Evolutionary conservation across 53 echinoderm and acorn worm genomes (phyloP), one percentile per base, ranked within the genome.

Genomic region (Zoroaster sp.): DNA sequence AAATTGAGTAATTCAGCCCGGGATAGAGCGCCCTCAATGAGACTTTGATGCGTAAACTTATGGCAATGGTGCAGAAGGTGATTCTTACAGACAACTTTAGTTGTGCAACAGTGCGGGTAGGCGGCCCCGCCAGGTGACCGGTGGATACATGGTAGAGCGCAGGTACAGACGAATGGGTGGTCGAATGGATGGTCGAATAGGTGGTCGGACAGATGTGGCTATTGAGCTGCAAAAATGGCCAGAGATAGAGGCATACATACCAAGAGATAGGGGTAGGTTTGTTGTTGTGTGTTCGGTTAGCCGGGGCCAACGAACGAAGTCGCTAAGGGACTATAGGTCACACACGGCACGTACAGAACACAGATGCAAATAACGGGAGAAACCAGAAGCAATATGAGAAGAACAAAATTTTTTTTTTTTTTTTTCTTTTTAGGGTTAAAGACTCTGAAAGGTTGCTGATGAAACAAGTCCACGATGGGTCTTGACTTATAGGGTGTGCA

Each of bases 11-110:
- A 69, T 33, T 15, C 33, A 36, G 34, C 37, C 37, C 1, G 4
- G 13, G 35, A 33, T 17, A 78, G 20, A 59, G 59, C 63, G 39
- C 59, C 55, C 78, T 59, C 55, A 35, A 32, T 63, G 78, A 54
- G 78, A 36, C 55, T 59, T 20, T 13, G 23, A 1, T 1, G 14
- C 46, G 6, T 13, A 54, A 28, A 0, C 36, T 59, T 35, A 46
- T 28, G 55, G 36, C 54, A 11, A 78, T 20, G 46, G 85, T 85
- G 85, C 70, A 85, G 71, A 85, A 71, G n/a, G 34, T 70, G 69
- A 85, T 85, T 69, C 85, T 85, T 85, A 85, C 85, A 85, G 85
- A 83, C 83, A 83, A 43, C 67, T 85, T 85, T 85, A 85, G 85
- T 69, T 85, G 70, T 85, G 85, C 43, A 85, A 85, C 46, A 85